A percentile compares a stretch with the other conserved stretches of the same genome.
phyloP scores from a whole-genome alignment of 2,888 invertebrate species.

The Phaonia tiefii region DNA sequence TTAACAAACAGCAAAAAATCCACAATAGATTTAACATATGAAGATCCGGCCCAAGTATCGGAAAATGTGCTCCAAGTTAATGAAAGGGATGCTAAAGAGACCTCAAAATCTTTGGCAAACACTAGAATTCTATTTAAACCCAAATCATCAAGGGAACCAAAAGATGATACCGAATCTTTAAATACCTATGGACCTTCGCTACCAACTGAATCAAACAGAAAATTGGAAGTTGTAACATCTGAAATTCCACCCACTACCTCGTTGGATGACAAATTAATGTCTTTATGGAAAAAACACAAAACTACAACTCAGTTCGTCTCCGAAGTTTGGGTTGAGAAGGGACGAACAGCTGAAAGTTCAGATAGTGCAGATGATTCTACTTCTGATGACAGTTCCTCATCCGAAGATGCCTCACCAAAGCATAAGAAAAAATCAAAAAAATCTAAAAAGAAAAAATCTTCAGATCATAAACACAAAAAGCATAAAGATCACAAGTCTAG shows the following conservation, averaged over 20 bases:
- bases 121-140: conserved; percentile 53
- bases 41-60: neutral
- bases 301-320: conserved; percentile 31
- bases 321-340: conserved; percentile 59
- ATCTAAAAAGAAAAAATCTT: conserved; percentile 59
- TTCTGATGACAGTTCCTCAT: conserved; percentile 5
- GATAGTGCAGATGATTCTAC: conserved; percentile 38
- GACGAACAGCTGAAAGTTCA: neutral
- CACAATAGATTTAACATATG: conserved; percentile 12
- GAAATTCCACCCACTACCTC: conserved; percentile 19
- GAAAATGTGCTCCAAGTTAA: neutral
- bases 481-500: conserved; percentile 51
- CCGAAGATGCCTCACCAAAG: neutral
- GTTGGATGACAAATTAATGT: conserved; percentile 52
- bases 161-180: neutral
- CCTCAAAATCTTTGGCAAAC: neutral
- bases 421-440: conserved; percentile 62
- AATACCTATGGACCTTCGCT: conserved; percentile 54
- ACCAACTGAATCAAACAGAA: conserved; percentile 13
- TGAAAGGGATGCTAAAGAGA: neutral
- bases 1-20: conserved; percentile 5
- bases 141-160: conserved; percentile 45
- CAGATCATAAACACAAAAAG: conserved; percentile 59
- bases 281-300: conserved; percentile 57
- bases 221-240: neutral